These are phyloP conservation scores for Agrotis puta DNA, from an alignment of 2,888 invertebrate genomes.

Conservation along the genomic window DNA sequence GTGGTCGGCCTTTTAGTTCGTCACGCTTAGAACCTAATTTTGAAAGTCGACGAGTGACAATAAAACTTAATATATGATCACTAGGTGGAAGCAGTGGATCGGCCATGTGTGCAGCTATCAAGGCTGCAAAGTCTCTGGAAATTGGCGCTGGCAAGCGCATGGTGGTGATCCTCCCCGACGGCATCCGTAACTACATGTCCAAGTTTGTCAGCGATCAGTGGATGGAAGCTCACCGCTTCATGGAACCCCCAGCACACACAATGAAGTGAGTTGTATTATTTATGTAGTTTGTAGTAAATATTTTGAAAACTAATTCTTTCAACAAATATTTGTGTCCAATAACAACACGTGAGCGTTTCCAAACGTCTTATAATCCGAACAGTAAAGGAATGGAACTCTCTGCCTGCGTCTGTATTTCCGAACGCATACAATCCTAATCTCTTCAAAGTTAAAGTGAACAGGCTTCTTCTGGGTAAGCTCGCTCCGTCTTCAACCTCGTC, in stretches of 20 bases:
- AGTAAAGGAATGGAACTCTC: too few species aligned
- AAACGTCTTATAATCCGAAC: too few species aligned
- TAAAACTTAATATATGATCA: background rate
- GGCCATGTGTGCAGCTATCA: slow-evolving; percentile 90
- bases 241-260: slow-evolving; percentile 69
- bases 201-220: slow-evolving; percentile 97
- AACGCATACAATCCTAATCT: too few species aligned
- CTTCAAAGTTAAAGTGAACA: too few species aligned
- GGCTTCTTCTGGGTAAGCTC: too few species aligned
- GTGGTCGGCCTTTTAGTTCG: too few species aligned
- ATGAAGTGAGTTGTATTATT: slow-evolving; percentile 80
- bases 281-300: too few species aligned
- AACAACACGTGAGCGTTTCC: too few species aligned
- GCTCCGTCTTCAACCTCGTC: too few species aligned
- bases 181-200: slow-evolving; percentile 98
- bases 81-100: slow-evolving; percentile 95
- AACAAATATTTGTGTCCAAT: background rate
- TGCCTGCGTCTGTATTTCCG: too few species aligned
- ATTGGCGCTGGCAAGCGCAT: slow-evolving; percentile 94
- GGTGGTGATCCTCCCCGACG: slow-evolving; percentile 95
- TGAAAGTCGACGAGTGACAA: too few species aligned
- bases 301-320: background rate
- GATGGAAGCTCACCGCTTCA: slow-evolving; percentile 92
- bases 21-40: too few species aligned
- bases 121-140: slow-evolving; percentile 91